A percentile compares a stretch with the other conserved stretches of the same genome.
Conservation (phyloP, 2,113 vertebrate species). For the Paracanthobrama guichenoti region DNA sequence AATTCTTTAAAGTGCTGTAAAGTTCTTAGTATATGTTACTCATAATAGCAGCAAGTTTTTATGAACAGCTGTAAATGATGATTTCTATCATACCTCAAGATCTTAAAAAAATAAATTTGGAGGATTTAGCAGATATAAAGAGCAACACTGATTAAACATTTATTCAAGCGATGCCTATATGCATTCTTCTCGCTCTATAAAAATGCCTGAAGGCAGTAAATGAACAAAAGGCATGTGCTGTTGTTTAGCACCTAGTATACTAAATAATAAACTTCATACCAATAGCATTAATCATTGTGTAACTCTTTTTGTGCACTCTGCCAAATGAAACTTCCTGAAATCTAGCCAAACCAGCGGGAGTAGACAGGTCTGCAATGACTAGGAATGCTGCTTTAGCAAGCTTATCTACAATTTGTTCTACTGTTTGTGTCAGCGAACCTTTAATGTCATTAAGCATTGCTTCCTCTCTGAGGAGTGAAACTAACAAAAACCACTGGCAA, state of each 20-base stretch:
- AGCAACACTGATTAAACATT: constrained; percentile 6
- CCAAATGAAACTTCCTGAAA: constrained; percentile 59
- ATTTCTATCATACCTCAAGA: constrained; percentile 47
- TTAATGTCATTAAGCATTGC: constrained; percentile 62
- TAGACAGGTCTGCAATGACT: constrained; percentile 52
- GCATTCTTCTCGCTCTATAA: neutral
- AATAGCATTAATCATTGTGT: constrained; percentile 35
- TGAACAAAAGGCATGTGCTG: constrained; percentile 13
- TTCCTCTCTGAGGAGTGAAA: constrained; percentile 62
- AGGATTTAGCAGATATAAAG: constrained; percentile 16
- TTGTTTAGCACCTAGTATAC: neutral
- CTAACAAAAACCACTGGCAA: constrained; percentile 45
- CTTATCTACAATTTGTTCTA: constrained; percentile 58
- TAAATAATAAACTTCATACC: constrained; percentile 32
- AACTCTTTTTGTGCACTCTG: constrained; percentile 42
- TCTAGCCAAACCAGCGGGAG: constrained; percentile 55
- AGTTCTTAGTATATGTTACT: constrained; percentile 28
- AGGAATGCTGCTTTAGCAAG: constrained; percentile 63
- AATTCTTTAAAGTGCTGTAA: constrained; percentile 49
- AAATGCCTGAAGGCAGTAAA: constrained; percentile 15
- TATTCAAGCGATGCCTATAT: neutral
- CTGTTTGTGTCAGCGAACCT: constrained; percentile 58
- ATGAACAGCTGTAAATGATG: constrained; percentile 49
- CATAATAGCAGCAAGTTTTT: constrained; percentile 38
- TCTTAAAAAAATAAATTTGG: neutral